Conservation (phyloP, 2,888 invertebrate species). For the Pseudococcus longispinus region DNA sequence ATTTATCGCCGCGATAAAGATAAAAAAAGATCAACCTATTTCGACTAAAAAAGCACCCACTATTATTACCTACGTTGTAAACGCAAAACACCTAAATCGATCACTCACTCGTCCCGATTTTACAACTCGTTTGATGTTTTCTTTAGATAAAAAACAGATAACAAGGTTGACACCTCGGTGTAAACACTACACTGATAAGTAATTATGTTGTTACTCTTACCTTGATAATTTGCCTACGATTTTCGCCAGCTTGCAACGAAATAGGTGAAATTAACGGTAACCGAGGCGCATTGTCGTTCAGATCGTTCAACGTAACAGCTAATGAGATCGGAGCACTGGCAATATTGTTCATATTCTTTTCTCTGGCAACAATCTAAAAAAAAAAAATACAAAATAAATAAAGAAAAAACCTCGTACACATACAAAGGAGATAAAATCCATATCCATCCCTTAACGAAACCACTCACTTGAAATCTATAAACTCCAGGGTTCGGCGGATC, state of each 20-base stretch:
- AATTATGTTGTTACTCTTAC: constrained; percentile 63
- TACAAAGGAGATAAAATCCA: background rate
- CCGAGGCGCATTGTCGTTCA: constrained; percentile 86
- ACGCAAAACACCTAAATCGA: background rate
- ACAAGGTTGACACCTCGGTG: background rate
- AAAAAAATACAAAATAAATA: background rate
- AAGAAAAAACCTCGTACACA: background rate
- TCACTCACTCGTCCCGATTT: background rate
- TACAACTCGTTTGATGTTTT: background rate
- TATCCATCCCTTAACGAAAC: background rate
- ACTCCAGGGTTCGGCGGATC: constrained; percentile 85
- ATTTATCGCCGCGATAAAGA: too few relatives aligned
- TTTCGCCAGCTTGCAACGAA: constrained; percentile 79
- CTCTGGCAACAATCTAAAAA: constrained; percentile 78
- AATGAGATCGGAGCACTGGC: constrained; percentile 84
- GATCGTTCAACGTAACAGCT: constrained; percentile 78
- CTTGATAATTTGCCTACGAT: constrained; percentile 73
- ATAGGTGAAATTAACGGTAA: constrained; percentile 82
- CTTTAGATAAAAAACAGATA: background rate
- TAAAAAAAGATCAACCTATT: too few relatives aligned
- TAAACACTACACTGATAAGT: constrained; percentile 31
- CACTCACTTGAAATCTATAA: constrained; percentile 79
- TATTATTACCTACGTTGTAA: too few relatives aligned
- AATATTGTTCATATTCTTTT: constrained; percentile 74
- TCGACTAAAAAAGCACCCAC: too few relatives aligned